phyloP scores from a whole-genome alignment of 2,888 invertebrate genomes.

The Phlogophora meticulosa region DNA sequence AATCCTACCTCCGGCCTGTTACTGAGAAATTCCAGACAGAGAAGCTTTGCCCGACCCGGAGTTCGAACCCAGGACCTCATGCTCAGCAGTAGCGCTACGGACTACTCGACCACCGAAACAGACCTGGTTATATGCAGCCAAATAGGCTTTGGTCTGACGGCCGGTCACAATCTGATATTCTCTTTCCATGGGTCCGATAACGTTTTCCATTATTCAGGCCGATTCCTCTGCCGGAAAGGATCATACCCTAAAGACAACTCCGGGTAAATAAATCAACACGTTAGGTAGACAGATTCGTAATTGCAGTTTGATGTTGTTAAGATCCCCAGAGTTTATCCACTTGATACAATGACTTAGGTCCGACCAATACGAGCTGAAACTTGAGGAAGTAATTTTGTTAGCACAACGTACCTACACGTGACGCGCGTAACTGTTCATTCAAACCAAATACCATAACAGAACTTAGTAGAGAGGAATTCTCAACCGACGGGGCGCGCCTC shows the following conservation, averaged over 20 bases:
- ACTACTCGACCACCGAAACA: no score
- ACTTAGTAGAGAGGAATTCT: no score
- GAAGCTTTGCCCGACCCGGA: no score
- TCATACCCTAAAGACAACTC: slow-evolving; percentile 6
- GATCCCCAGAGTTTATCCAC: slow-evolving; percentile 7
- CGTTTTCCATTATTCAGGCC: slow-evolving; percentile 22
- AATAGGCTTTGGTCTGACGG: slow-evolving; percentile 14
- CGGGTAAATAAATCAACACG: slow-evolving; percentile 41
- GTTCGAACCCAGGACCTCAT: no score
- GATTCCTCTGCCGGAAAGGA: background rate
- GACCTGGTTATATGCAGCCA: no score
- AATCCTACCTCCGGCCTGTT: no score
- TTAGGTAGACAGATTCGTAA: slow-evolving; percentile 10
- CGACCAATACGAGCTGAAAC: background rate
- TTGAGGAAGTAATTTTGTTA: background rate
- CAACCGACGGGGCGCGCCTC: no score
- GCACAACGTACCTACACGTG: background rate
- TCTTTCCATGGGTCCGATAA: slow-evolving; percentile 5
- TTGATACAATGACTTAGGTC: background rate
- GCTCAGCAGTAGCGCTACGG: no score
- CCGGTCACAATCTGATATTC: slow-evolving; percentile 16
- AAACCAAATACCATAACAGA: no score
- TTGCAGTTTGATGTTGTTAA: slow-evolving; percentile 6
- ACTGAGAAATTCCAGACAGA: no score
- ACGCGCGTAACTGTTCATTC: background rate